These are phyloP conservation scores for Lonchura striata DNA, from an alignment of 2,113 vertebrate genomes.

Conservation along the genomic window DNA sequence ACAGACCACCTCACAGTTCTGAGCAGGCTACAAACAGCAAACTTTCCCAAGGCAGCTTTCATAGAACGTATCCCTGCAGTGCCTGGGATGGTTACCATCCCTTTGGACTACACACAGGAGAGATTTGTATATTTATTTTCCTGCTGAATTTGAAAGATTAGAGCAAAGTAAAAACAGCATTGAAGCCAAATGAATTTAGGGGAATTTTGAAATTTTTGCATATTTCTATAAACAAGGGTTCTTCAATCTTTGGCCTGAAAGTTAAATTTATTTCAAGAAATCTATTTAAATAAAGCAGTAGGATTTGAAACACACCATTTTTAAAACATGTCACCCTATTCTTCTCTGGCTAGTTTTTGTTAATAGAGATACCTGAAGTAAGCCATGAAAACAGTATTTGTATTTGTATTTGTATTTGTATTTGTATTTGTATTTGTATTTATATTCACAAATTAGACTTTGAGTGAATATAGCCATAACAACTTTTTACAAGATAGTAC, in stretches of 20 bases:
- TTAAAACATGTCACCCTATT: neutral
- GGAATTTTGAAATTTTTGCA: neutral
- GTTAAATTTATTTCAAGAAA: neutral
- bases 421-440: neutral
- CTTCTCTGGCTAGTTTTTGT: neutral
- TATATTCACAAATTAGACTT: neutral
- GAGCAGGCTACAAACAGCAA: neutral
- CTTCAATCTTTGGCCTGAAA: neutral
- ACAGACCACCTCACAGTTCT: neutral
- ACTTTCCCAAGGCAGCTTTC: neutral
- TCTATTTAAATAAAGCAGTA: neutral
- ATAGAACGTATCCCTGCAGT: fast-evolving
- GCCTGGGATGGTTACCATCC: neutral
- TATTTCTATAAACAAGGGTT: neutral
- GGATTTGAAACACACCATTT: neutral
- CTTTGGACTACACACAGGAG: neutral
- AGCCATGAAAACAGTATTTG: neutral
- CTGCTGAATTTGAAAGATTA: neutral
- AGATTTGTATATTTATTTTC: neutral
- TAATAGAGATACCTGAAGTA: neutral
- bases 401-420: neutral
- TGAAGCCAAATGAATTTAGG: neutral
- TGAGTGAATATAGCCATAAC: neutral
- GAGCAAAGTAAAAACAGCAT: neutral
- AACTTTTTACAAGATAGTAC: neutral